These are phyloP conservation scores for Psephotus haematonotus DNA, from an alignment of 2,113 vertebrate species.

Conservation along the genomic window DNA sequence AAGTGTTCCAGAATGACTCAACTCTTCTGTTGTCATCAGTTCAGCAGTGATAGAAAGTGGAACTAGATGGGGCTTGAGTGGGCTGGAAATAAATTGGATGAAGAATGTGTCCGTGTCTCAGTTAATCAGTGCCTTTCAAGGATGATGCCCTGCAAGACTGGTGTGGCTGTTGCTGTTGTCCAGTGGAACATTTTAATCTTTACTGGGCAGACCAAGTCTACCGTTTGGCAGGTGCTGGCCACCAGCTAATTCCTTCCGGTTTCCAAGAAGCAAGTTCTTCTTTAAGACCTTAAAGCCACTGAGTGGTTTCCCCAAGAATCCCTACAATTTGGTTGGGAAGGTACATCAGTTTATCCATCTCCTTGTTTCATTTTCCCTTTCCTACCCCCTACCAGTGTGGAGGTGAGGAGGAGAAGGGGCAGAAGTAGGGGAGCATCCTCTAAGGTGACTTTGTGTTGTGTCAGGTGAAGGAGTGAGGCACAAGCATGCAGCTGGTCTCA, in stretches of 20 bases:
- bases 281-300: not conserved
- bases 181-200: not conserved
- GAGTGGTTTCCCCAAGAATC: not conserved
- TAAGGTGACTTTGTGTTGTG: not conserved
- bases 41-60: not conserved
- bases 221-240: not conserved
- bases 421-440: not conserved
- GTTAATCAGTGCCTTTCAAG: not conserved
- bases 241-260: not conserved
- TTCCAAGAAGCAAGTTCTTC: not conserved
- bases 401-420: not conserved
- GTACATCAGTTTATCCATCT: accelerated
- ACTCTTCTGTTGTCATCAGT: not conserved
- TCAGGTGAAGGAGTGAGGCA: not conserved
- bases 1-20: not conserved
- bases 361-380: accelerated
- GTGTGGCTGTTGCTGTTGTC: not conserved
- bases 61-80: not conserved
- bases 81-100: not conserved
- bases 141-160: not conserved
- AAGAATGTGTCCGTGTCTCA: not conserved
- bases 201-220: not conserved
- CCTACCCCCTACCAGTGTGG: not conserved
- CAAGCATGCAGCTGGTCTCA: not conserved
- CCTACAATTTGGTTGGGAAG: not conserved